Base-by-base conservation (phyloP, 2,888 invertebrate species). In the Hipparchia sbordonii region DNA sequence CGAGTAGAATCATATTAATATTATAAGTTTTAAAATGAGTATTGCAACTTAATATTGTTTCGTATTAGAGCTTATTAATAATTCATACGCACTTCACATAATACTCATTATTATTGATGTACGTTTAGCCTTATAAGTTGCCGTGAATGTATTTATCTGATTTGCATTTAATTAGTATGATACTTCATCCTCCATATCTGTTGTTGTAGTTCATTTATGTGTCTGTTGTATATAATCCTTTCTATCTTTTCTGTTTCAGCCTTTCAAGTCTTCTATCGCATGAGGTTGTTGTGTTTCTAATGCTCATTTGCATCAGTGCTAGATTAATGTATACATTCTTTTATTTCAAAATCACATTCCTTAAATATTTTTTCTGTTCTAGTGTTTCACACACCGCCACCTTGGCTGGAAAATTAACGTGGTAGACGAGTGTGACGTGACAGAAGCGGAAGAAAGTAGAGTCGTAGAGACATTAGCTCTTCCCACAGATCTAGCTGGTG, bases 321-420 rank as follows among this genome's bases (percentile, higher is more conserved):
- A 54, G 65, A 56, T 54, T 60, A 5, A 65, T 52, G 67, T 45
- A 63, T 72, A 71, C 75, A 39, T 62, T 72, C 63, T 65, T 70
- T 62, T 7, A 72, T 72, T 78, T 76, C 80, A 81, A 60, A 52
- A 52, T 51, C 51, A 33, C 52, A 52, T 0, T 39, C 6, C 33
- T 65, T 0, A 65, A 23, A 33, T 12, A 10, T 1, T 45, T 63
- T 68, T 76, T 76, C 70, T 73, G 75, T 78, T 39, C 94, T 70
- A 99, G 97, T 98, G 98, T 88, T 98, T 96, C 94, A 97, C 98
- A 5, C 98, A 98, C 88, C 97, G 98, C 76, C 96, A 98, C 86
- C 96, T 99, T 83, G 99, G 99, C 67, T 98, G 98, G 98, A 98
- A 98, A 92, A 98, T 99, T 81, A 96, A 97, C 87, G 98, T 99